These are phyloP conservation scores for Rhagophthalmus giganteus DNA, from an alignment of 2,888 invertebrate species.

Conservation along the genomic window DNA sequence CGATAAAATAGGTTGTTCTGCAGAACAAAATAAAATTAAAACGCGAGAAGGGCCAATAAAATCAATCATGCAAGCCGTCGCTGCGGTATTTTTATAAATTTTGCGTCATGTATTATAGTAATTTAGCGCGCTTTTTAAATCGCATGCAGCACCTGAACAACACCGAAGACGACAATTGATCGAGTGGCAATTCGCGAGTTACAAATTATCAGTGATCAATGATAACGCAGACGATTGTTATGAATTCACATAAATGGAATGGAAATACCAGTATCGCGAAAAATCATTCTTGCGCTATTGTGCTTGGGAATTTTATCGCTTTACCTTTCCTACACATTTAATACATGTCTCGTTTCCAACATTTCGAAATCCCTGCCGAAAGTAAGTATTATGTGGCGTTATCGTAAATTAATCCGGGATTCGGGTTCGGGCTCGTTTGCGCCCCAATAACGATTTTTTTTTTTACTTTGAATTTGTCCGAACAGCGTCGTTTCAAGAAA, in stretches of 20 bases:
- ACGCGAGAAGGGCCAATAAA: conserved; percentile 22
- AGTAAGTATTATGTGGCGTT: conserved; percentile 57
- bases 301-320: conserved; percentile 58
- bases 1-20: conserved; percentile 10
- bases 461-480: too few species aligned
- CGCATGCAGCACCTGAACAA: too few species aligned
- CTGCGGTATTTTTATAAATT: conserved; percentile 26
- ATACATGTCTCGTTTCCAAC: conserved; percentile 61
- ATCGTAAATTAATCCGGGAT: conserved; percentile 45
- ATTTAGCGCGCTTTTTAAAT: conserved; percentile 28
- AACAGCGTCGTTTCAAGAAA: too few species aligned
- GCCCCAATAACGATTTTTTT: too few species aligned
- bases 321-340: conserved; percentile 64
- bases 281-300: conserved; percentile 48
- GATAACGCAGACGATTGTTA: conserved; percentile 20
- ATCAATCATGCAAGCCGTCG: conserved; percentile 26
- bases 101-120: conserved; percentile 16
- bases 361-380: conserved; percentile 60
- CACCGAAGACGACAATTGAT: too few species aligned
- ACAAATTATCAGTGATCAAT: conserved; percentile 8
- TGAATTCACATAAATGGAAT: conserved; percentile 36
- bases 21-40: conserved; percentile 7
- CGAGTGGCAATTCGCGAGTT: too few species aligned
- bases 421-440: too few species aligned
- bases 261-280: conserved; percentile 51